Conservation (phyloP, 2,113 vertebrate species). For the Mustela lutreola region DNA sequence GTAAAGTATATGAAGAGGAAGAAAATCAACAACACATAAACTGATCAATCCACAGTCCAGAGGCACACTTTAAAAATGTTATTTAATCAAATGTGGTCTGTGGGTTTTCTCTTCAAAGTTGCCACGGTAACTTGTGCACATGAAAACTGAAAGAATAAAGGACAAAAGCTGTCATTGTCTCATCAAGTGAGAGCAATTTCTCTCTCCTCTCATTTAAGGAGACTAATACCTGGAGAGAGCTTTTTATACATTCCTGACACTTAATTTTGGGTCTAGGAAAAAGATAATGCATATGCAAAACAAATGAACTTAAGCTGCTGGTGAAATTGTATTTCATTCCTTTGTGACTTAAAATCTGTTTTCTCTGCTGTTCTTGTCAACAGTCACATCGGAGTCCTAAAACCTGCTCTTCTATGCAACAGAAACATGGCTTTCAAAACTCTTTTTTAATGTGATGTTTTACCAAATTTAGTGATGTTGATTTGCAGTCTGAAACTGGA, state of each 20-base stretch:
- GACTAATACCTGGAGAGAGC: constrained; percentile 76
- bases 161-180: constrained; percentile 87
- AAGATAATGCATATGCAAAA: constrained; percentile 68
- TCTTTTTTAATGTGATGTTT: constrained; percentile 9
- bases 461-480: constrained; percentile 1
- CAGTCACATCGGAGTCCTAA: constrained; percentile 39
- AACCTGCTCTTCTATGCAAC: neutral
- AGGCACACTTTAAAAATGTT: constrained; percentile 68
- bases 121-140: constrained; percentile 80
- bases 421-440: constrained; percentile 61
- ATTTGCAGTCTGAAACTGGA: constrained; percentile 43
- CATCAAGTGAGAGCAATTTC: constrained; percentile 76
- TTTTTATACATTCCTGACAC: constrained; percentile 69
- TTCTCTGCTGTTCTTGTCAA: constrained; percentile 7
- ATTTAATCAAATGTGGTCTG: constrained; percentile 82
- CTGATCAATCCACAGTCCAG: constrained; percentile 54
- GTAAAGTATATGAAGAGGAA: constrained; percentile 56
- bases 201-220: constrained; percentile 72
- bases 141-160: constrained; percentile 78
- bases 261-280: constrained; percentile 59
- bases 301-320: constrained; percentile 18
- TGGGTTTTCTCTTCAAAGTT: constrained; percentile 84
- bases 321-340: constrained; percentile 58
- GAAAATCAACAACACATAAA: constrained; percentile 60
- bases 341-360: constrained; percentile 46